These are phyloP conservation scores for Cyprinodon brontotheroides DNA, from an alignment of 2,113 vertebrate genomes.

Conservation along the genomic window DNA sequence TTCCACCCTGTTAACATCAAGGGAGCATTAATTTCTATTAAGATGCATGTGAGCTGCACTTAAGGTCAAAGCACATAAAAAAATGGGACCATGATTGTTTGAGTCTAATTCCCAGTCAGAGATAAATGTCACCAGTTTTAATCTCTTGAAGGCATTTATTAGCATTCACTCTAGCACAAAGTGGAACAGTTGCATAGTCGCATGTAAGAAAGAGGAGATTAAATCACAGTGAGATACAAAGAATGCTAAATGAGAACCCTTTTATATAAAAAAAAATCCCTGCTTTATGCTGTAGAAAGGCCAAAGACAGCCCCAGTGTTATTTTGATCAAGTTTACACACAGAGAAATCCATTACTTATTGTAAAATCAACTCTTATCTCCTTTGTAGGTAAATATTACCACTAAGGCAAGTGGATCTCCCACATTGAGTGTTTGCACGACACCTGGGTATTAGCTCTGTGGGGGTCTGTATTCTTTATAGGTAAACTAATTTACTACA, in stretches of 20 bases:
- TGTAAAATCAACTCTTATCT: not conserved
- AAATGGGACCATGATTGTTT: slow-evolving; percentile 20
- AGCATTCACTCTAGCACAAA: slow-evolving; percentile 4
- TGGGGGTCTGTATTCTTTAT: slow-evolving; percentile 40
- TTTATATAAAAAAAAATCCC: slow-evolving; percentile 27
- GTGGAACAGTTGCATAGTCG: slow-evolving; percentile 21
- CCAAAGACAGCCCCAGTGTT: slow-evolving; percentile 2
- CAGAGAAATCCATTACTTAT: not conserved
- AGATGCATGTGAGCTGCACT: slow-evolving; percentile 13
- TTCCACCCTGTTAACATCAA: slow-evolving; percentile 40
- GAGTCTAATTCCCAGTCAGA: slow-evolving; percentile 28
- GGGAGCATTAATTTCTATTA: slow-evolving; percentile 16
- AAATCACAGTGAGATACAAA: slow-evolving; percentile 25
- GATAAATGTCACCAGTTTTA: slow-evolving; percentile 60
- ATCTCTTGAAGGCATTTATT: slow-evolving; percentile 34
- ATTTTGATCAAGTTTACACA: slow-evolving; percentile 12
- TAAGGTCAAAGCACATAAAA: slow-evolving; percentile 7
- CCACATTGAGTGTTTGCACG: slow-evolving; percentile 61
- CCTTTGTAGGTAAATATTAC: slow-evolving; percentile 30
- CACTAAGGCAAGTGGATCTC: slow-evolving; percentile 37
- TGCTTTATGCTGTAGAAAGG: slow-evolving; percentile 23
- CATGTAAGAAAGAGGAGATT: slow-evolving; percentile 18
- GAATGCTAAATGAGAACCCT: slow-evolving; percentile 17
- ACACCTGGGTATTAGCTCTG: slow-evolving; percentile 43
- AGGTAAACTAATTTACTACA: slow-evolving; percentile 62